A percentile compares a stretch with the other conserved stretches of the same genome.
Evolutionary conservation across 2,113 vertebrate species (phyloP).

Genomic region (Andinoacara biseriatus): DNA sequence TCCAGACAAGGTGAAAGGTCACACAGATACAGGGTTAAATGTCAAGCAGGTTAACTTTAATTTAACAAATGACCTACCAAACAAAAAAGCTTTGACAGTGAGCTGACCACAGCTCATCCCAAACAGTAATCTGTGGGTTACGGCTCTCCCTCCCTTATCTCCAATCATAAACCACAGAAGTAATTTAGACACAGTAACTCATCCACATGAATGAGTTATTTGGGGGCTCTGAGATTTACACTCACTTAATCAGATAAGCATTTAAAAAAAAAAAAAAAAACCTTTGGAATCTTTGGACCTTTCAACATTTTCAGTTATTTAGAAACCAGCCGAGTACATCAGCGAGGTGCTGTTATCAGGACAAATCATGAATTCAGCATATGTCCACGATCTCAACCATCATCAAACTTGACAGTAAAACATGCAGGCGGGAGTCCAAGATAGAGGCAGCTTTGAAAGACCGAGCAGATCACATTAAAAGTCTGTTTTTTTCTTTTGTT

Average conservation of each 20-base stretch:
- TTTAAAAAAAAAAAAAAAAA: background rate
- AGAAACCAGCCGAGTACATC: slow-evolving; percentile 5
- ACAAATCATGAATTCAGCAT: background rate
- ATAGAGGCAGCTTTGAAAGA: slow-evolving; percentile 8
- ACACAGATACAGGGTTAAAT: slow-evolving; percentile 37
- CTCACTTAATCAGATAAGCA: slow-evolving; percentile 6
- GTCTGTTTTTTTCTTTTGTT: background rate
- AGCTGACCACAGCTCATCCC: slow-evolving; percentile 33
- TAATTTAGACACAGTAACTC: slow-evolving; percentile 18
- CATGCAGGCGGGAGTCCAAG: slow-evolving; percentile 21
- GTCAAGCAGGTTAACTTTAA: slow-evolving; percentile 1
- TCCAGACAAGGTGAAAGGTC: slow-evolving; percentile 40
- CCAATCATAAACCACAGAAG: slow-evolving; percentile 31
- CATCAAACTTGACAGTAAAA: slow-evolving; percentile 10
- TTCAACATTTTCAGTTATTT: slow-evolving; percentile 2
- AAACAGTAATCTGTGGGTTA: slow-evolving; percentile 15
- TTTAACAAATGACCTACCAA: background rate
- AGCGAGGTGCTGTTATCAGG: background rate
- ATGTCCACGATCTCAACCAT: background rate
- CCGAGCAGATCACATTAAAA: slow-evolving; percentile 36
- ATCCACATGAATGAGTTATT: background rate
- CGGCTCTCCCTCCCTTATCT: background rate
- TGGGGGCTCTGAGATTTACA: background rate
- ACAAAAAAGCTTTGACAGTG: slow-evolving; percentile 32
- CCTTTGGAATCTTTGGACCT: background rate